Evolutionary conservation across 2,888 invertebrate genomes (phyloP).

Genomic region (Stegophylla sp.): DNA sequence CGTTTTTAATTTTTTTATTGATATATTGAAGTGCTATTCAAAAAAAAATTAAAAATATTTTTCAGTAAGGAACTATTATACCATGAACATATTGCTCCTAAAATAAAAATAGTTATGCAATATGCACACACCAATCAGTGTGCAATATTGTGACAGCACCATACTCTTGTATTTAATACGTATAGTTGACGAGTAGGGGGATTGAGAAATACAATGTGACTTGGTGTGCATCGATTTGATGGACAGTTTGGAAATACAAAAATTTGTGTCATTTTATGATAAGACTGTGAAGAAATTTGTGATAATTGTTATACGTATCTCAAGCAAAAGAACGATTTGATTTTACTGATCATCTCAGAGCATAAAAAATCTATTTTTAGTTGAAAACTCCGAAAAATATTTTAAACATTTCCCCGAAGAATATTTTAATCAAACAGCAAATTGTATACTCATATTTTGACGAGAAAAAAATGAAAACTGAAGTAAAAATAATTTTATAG

Average conservation of each 20-base stretch:
- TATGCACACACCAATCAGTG: constrained; percentile 4
- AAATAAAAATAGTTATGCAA: constrained; percentile 4
- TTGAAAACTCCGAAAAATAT: too few species aligned
- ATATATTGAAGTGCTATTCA: neutral
- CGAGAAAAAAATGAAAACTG: neutral
- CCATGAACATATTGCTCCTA: neutral
- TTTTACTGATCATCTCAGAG: constrained; percentile 11
- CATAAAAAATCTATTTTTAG: too few species aligned
- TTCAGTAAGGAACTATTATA: neutral
- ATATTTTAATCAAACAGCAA: constrained; percentile 2
- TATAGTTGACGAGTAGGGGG: too few species aligned
- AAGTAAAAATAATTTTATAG: constrained; percentile 12
- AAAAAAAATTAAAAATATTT: neutral
- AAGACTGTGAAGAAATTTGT: constrained; percentile 20
- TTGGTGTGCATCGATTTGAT: too few species aligned
- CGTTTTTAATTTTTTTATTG: too few species aligned
- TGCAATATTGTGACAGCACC: neutral
- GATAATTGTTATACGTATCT: constrained; percentile 2
- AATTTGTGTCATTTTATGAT: too few species aligned
- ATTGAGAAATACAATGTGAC: too few species aligned
- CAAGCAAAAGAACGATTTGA: constrained; percentile 10
- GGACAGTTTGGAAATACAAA: too few species aligned
- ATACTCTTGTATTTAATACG: too few species aligned
- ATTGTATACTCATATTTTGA: neutral
- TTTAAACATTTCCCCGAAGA: constrained; percentile 13